A percentile compares a stretch with the other conserved stretches of the same genome.
Conservation (phyloP, 2,888 invertebrate genomes). For the Polietes domitor region DNA sequence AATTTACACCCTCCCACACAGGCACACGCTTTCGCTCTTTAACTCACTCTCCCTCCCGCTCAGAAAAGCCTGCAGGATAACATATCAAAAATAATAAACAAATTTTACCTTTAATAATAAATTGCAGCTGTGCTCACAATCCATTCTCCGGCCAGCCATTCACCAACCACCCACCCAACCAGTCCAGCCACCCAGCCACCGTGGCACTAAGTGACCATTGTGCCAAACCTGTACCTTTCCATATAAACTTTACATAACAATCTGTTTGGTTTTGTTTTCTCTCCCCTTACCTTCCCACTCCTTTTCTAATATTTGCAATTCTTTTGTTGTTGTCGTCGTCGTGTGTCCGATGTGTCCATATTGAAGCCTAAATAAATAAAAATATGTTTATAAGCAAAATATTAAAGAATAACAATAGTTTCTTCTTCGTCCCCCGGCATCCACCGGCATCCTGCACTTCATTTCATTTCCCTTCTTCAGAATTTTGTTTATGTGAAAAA, state of each 20-base stretch:
- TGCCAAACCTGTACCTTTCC: conserved; percentile 38
- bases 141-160: background rate
- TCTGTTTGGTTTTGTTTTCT: conserved; percentile 6
- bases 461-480: background rate
- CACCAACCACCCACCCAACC: conserved; percentile 11
- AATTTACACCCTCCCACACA: conserved; percentile 25
- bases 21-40: background rate
- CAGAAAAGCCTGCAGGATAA: background rate
- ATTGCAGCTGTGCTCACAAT: conserved; percentile 72
- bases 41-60: background rate
- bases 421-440: background rate
- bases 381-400: conserved; percentile 80
- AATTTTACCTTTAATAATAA: conserved; percentile 71
- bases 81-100: conserved; percentile 59
- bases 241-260: conserved; percentile 35
- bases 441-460: background rate
- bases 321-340: conserved; percentile 22
- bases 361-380: conserved; percentile 78
- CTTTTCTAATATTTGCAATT: conserved; percentile 64
- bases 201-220: conserved; percentile 39
- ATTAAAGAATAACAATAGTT: conserved; percentile 76
- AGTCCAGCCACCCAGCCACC: conserved; percentile 37
- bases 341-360: conserved; percentile 34
- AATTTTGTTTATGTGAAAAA: conserved; percentile 40
- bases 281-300: background rate